These are phyloP conservation scores for Halichoerus grypus DNA, from an alignment of 2,113 vertebrate species.

Conservation along the genomic window DNA sequence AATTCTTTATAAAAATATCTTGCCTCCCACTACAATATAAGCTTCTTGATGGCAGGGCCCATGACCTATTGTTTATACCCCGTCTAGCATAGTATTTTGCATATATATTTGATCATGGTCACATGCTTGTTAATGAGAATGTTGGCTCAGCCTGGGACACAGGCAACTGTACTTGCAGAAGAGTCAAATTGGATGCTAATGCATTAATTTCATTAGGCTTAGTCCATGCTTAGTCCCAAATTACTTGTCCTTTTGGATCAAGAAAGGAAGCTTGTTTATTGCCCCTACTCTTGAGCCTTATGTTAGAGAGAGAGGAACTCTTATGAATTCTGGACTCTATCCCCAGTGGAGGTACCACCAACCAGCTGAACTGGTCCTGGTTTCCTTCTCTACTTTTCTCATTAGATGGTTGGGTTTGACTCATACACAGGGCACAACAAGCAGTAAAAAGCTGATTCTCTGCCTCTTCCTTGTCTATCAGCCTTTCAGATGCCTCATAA, in stretches of 20 bases:
- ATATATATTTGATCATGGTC: accelerated
- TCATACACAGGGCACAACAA: not conserved
- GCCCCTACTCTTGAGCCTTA: not conserved
- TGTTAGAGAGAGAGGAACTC: not conserved
- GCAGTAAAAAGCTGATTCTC: not conserved
- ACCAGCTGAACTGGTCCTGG: not conserved
- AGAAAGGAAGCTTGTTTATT: not conserved
- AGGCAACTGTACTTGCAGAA: not conserved
- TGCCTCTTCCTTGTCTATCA: too few relatives aligned
- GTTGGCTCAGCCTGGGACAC: not conserved
- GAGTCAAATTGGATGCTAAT: not conserved
- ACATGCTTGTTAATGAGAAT: not conserved
- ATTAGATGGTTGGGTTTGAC: not conserved
- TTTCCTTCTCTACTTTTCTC: not conserved
- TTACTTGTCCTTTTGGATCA: not conserved
- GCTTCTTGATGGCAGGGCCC: not conserved
- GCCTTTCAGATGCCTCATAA: not conserved
- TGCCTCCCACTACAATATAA: not conserved
- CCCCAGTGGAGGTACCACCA: accelerated
- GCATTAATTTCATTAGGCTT: not conserved
- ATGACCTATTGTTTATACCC: not conserved
- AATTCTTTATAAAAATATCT: not conserved
- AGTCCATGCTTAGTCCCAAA: not conserved
- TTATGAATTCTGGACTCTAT: not conserved
- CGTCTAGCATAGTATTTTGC: too few relatives aligned